Percentiles rank a stretch among this genome's conserved stretches.
Evolutionary conservation across 2,888 invertebrate species (phyloP).

Genomic region (Andrena chrysosceles): DNA sequence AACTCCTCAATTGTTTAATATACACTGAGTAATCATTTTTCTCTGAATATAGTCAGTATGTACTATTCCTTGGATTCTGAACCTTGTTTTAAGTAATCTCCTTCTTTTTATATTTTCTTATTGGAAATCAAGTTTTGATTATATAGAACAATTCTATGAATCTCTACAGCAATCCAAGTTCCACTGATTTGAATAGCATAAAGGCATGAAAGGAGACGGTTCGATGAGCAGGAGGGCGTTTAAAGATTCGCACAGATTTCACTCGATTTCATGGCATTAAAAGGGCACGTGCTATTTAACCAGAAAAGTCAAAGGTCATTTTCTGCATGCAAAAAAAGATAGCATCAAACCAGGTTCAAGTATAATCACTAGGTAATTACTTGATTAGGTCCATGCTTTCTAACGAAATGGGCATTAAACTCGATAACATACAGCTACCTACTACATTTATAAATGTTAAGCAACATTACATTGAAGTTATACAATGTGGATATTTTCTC

Average conservation of each 20-base stretch:
- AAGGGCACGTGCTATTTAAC: constrained; percentile 58
- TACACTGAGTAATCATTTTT: too few species aligned
- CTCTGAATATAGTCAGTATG: too few species aligned
- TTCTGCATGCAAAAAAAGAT: constrained; percentile 55
- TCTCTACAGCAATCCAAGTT: too few species aligned
- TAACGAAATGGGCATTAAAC: background rate
- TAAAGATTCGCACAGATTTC: constrained; percentile 37
- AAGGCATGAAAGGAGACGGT: background rate
- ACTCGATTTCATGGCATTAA: constrained; percentile 19
- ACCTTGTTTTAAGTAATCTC: too few species aligned
- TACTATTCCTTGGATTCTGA: too few species aligned
- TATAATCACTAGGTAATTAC: constrained; percentile 40
- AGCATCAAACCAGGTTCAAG: constrained; percentile 31
- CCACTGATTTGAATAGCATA: background rate
- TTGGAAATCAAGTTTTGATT: background rate
- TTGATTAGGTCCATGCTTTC: constrained; percentile 34
- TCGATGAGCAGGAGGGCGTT: background rate
- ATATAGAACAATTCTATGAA: background rate
- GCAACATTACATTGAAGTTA: background rate
- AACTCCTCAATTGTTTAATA: too few species aligned
- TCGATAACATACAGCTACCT: background rate
- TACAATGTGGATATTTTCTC: too few species aligned
- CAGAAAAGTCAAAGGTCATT: constrained; percentile 55
- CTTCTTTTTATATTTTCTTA: background rate
- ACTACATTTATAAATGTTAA: background rate